Evolutionary conservation across 1,140 invertebrate species (phyloP).

Genomic region (Bombus polaris): DNA sequence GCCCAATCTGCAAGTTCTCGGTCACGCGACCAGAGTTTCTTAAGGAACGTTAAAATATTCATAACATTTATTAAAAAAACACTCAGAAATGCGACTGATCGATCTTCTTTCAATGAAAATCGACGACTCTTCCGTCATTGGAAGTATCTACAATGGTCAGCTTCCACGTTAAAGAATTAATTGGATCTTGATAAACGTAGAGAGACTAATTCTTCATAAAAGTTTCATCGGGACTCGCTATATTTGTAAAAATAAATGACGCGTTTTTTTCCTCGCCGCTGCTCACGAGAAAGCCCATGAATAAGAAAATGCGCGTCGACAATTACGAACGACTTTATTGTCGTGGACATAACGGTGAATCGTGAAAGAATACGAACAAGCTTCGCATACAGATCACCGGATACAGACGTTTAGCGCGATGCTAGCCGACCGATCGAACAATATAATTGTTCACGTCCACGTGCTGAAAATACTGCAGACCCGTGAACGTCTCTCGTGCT

Average conservation of each 20-base stretch:
- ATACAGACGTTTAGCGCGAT: slow-evolving; percentile 19
- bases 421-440: slow-evolving; percentile 36
- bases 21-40: neutral
- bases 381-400: slow-evolving; percentile 32
- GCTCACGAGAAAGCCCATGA: neutral
- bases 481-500: slow-evolving; percentile 20
- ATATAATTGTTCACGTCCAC: slow-evolving; percentile 51
- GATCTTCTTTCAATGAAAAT: neutral
- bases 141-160: neutral
- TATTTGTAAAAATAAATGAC: slow-evolving; percentile 28
- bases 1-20: too few relatives aligned
- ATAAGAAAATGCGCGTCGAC: slow-evolving; percentile 13
- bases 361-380: slow-evolving; percentile 12
- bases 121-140: neutral
- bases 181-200: neutral
- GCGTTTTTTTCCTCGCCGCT: neutral
- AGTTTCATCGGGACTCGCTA: neutral
- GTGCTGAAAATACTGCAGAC: slow-evolving; percentile 41
- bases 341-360: slow-evolving; percentile 39
- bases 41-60: neutral
- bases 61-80: neutral
- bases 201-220: slow-evolving; percentile 16
- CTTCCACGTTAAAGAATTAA: slow-evolving; percentile 12
- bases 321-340: slow-evolving; percentile 51
- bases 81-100: neutral